Conservation (phyloP, 37 sponge, comb jelly and placozoan species). For the Hexactinellida sp. region DNA sequence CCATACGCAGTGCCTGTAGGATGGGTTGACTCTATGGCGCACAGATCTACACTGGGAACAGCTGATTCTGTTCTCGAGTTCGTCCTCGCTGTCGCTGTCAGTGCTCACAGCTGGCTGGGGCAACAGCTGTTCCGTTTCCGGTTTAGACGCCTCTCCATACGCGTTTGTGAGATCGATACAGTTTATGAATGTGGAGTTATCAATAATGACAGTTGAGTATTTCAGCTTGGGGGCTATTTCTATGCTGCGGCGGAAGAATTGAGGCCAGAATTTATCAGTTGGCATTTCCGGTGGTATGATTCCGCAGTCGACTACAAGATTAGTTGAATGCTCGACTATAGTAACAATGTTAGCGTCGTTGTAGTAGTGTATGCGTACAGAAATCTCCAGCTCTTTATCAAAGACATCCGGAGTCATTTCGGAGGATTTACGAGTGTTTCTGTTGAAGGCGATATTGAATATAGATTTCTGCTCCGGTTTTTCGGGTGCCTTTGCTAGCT, state of each 20-base stretch:
- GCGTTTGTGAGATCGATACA: not conserved
- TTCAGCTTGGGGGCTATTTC: not conserved
- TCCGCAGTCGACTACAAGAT: slow-evolving; percentile 6
- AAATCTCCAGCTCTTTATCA: not conserved
- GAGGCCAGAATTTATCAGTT: not conserved
- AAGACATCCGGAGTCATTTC: not conserved
- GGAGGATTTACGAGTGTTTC: not conserved
- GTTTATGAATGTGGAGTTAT: not conserved
- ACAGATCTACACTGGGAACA: not conserved
- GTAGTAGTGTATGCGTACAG: not conserved
- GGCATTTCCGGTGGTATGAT: not conserved
- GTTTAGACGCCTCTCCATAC: not conserved
- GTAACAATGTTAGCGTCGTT: not conserved
- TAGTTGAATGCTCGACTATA: not conserved
- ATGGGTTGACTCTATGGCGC: not conserved
- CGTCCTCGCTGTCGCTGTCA: not conserved
- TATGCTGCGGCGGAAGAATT: not conserved
- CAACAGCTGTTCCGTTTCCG: not conserved
- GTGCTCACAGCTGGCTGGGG: not conserved
- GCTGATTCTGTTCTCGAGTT: not conserved
- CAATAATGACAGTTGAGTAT: not conserved
- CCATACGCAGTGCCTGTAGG: not conserved
- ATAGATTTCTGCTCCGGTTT: not conserved
- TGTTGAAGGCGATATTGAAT: not conserved
- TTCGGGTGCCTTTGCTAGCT: not conserved